Evolutionary conservation across 2,888 invertebrate genomes (phyloP).

Genomic region (Abrostola triplasia): DNA sequence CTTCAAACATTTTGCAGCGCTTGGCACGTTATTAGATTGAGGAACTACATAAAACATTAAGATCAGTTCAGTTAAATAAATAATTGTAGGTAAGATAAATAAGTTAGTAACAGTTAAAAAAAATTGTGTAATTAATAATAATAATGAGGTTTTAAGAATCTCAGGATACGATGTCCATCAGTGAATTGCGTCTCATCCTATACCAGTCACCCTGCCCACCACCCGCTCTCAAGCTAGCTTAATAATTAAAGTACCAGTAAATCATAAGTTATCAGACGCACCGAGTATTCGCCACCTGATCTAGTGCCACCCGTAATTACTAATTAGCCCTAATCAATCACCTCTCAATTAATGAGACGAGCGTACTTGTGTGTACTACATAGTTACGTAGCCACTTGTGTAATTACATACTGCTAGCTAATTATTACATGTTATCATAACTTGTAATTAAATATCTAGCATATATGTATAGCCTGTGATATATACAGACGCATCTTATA

Average conservation of each 20-base stretch:
- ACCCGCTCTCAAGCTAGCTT: background rate
- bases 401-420: constrained; percentile 26
- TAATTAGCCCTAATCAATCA: constrained; percentile 51
- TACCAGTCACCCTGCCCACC: constrained; percentile 3
- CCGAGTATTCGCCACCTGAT: constrained; percentile 39
- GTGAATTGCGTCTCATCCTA: too few relatives aligned
- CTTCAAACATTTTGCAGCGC: too few relatives aligned
- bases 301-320: constrained; percentile 43
- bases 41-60: too few relatives aligned
- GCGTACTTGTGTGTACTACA: constrained; percentile 1
- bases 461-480: background rate
- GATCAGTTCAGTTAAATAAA: too few relatives aligned
- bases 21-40: too few relatives aligned
- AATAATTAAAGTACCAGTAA: constrained; percentile 25
- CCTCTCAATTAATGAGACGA: constrained; percentile 37
- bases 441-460: background rate
- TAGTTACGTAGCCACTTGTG: constrained; percentile 14
- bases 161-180: too few relatives aligned
- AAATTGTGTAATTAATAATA: too few relatives aligned
- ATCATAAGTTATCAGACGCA: constrained; percentile 36
- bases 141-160: too few relatives aligned
- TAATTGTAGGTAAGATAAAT: too few relatives aligned
- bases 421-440: constrained; percentile 20
- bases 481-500: background rate
- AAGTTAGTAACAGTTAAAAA: too few relatives aligned